Percentiles rank a stretch among this genome's conserved stretches.
Evolutionary conservation across 2,797 vertebrate species (phyloP).

Genomic region (Lithobates sylvaticus): DNA sequence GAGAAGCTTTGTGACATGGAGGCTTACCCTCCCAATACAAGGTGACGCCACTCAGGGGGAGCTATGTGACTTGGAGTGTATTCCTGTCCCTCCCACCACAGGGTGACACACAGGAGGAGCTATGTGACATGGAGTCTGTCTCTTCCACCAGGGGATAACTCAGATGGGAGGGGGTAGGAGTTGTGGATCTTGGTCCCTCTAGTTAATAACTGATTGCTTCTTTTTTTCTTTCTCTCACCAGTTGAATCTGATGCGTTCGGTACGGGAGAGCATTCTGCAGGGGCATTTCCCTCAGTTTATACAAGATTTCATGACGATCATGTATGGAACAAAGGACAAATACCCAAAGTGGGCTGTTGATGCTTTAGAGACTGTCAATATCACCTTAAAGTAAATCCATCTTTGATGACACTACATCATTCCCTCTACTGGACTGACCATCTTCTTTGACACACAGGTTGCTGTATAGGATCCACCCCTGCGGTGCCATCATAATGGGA

Average conservation of each 20-base stretch:
- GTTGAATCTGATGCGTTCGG: slow-evolving; percentile 86
- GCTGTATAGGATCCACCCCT: not conserved
- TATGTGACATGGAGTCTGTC: not conserved
- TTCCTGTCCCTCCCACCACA: not conserved
- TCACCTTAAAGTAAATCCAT: slow-evolving; percentile 75
- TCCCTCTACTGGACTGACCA: not conserved
- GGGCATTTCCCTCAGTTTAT: slow-evolving; percentile 87
- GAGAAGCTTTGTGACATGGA: not conserved
- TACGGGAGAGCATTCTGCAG: slow-evolving; percentile 85
- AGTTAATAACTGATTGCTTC: not conserved
- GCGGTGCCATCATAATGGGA: too few species aligned
- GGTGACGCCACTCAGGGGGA: not conserved
- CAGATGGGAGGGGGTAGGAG: not conserved
- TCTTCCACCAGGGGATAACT: not conserved
- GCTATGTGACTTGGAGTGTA: not conserved
- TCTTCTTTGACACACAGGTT: not conserved
- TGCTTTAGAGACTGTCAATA: slow-evolving; percentile 84
- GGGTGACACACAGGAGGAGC: slow-evolving; percentile 9
- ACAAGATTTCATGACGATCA: slow-evolving; percentile 81
- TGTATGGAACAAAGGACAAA: slow-evolving; percentile 81
- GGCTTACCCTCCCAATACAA: not conserved
- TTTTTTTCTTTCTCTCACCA: slow-evolving; percentile 63
- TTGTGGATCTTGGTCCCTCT: not conserved
- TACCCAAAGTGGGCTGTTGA: slow-evolving; percentile 90
- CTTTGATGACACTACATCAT: not conserved